Percentiles rank a stretch among this genome's conserved stretches.
These are phyloP conservation scores for Amblyopsis hoosieri DNA, from an alignment of 2,797 vertebrate genomes.

Conservation along the genomic window DNA sequence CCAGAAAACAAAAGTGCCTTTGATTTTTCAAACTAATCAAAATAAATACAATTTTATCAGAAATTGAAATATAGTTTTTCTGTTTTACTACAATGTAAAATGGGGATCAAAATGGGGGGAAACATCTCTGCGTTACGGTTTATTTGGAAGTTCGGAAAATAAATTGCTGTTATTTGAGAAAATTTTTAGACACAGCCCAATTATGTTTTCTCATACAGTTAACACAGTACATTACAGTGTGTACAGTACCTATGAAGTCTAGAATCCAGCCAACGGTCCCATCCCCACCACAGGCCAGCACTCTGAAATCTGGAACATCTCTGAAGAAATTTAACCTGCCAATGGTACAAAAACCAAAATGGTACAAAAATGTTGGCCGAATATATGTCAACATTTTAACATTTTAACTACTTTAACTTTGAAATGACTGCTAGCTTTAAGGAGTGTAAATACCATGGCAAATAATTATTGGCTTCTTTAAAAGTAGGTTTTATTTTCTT, in stretches of 20 bases:
- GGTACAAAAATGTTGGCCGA: background rate
- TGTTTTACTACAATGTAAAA: slow-evolving; percentile 18
- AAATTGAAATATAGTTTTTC: slow-evolving; percentile 32
- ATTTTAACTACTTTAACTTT: too few species aligned
- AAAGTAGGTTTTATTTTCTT: too few species aligned
- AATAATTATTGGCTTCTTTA: too few species aligned
- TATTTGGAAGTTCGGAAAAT: background rate
- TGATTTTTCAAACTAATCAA: slow-evolving; percentile 47
- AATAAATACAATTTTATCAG: slow-evolving; percentile 40
- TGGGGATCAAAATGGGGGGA: background rate
- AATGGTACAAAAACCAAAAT: slow-evolving; percentile 1
- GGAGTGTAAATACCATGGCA: too few species aligned
- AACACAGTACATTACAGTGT: background rate
- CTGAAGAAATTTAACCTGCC: slow-evolving; percentile 93
- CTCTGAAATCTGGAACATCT: slow-evolving; percentile 89
- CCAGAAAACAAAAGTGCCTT: slow-evolving; percentile 41
- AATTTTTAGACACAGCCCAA: background rate
- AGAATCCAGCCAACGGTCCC: slow-evolving; percentile 96
- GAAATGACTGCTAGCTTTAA: too few species aligned
- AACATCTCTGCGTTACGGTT: background rate
- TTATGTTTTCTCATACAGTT: background rate
- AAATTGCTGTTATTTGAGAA: background rate
- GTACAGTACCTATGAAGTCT: slow-evolving; percentile 88
- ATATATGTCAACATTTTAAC: background rate
- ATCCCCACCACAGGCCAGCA: slow-evolving; percentile 91